Conservation (phyloP, 2,888 invertebrate species). For the Lycaena phlaeas region DNA sequence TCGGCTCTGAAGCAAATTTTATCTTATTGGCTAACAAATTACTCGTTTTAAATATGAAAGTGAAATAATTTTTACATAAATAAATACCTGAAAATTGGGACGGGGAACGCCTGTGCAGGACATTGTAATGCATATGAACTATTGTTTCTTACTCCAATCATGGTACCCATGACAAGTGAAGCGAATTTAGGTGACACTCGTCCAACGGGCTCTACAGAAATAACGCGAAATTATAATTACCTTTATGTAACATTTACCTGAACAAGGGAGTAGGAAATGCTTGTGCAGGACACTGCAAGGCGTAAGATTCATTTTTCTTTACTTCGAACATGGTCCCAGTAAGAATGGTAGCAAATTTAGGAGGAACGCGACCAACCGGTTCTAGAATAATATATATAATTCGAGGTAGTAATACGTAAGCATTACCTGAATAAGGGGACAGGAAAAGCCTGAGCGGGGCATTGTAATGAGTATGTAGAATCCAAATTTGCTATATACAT, state of each 20-base stretch:
- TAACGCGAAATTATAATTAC: slow-evolving; percentile 12
- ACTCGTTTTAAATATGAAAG: neutral
- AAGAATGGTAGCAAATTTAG: slow-evolving; percentile 71
- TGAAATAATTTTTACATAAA: slow-evolving; percentile 2
- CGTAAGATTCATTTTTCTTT: slow-evolving; percentile 54
- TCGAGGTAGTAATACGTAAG: slow-evolving; percentile 24
- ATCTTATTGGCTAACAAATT: neutral
- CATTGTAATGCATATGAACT: slow-evolving; percentile 72
- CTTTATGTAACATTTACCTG: slow-evolving; percentile 47
- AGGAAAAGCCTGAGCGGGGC: slow-evolving; percentile 80
- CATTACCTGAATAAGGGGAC: slow-evolving; percentile 64
- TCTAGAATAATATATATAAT: slow-evolving; percentile 28
- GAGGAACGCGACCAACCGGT: slow-evolving; percentile 51
- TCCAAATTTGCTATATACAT: slow-evolving; percentile 73
- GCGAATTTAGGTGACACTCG: slow-evolving; percentile 79
- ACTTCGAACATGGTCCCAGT: slow-evolving; percentile 72
- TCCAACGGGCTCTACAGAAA: slow-evolving; percentile 76
- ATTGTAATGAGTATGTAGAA: slow-evolving; percentile 73
- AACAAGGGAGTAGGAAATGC: slow-evolving; percentile 72
- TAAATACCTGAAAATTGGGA: slow-evolving; percentile 74
- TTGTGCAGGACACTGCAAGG: slow-evolving; percentile 79
- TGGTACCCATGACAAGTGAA: slow-evolving; percentile 74
- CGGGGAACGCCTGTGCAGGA: slow-evolving; percentile 78
- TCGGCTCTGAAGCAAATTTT: slow-evolving; percentile 49
- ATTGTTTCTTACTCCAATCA: slow-evolving; percentile 65